These are phyloP conservation scores for Antheraea assamensis DNA, from an alignment of 2,888 invertebrate genomes.

Conservation along the genomic window DNA sequence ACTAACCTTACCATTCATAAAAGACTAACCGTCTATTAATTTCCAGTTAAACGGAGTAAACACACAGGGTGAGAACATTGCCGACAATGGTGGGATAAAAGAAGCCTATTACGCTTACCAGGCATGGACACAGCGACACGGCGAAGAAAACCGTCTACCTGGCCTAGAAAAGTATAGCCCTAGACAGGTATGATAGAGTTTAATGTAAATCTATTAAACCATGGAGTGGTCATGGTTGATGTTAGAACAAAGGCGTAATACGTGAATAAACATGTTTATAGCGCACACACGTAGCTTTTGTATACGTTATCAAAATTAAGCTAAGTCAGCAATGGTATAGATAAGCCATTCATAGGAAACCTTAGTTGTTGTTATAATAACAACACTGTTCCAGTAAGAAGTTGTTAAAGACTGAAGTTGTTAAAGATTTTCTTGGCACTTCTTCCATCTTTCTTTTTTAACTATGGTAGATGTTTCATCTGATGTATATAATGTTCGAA, in stretches of 20 bases:
- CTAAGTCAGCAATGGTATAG: no score
- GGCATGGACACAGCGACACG: slow-evolving; percentile 86
- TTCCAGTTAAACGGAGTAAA: slow-evolving; percentile 93
- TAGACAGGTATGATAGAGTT: slow-evolving; percentile 71
- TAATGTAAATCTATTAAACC: not conserved
- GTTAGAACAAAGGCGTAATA: not conserved
- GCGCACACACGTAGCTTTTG: not conserved
- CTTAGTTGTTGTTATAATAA: no score
- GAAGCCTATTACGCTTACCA: slow-evolving; percentile 93
- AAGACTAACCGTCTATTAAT: not conserved
- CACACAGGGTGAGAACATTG: slow-evolving; percentile 97
- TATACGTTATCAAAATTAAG: no score
- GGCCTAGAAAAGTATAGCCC: slow-evolving; percentile 86
- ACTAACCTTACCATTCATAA: no score
- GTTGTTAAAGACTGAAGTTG: no score
- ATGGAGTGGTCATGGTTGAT: not conserved
- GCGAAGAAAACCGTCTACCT: slow-evolving; percentile 85
- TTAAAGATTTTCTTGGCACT: no score
- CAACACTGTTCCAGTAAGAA: no score
- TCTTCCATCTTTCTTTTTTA: no score
- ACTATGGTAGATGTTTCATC: no score
- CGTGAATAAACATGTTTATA: not conserved
- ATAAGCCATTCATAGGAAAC: no score
- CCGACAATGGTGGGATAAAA: slow-evolving; percentile 96
- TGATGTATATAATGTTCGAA: no score